phyloP scores from a whole-genome alignment of 2,888 invertebrate species.

The Holacanthella duospinosa region DNA sequence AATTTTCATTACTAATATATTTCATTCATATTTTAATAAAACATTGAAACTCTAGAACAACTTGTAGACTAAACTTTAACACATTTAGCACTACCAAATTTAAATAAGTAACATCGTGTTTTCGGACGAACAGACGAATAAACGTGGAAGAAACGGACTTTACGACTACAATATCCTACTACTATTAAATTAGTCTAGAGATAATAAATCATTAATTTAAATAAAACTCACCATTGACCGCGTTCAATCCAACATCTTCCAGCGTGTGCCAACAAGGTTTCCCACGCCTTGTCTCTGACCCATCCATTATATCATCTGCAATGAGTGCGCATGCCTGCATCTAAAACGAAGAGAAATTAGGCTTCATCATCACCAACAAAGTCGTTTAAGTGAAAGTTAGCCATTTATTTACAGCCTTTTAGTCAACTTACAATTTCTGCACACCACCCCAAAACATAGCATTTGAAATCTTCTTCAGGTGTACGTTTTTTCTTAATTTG shows the following conservation, averaged over 20 bases:
- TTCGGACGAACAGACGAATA: no score
- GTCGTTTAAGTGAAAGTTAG: no score
- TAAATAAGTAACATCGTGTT: no score
- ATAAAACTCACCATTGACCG: constrained; percentile 44
- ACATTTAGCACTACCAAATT: no score
- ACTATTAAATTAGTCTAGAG: no score
- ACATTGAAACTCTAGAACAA: no score
- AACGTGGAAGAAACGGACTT: no score
- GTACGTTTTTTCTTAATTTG: constrained; percentile 34
- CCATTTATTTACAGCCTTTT: no score
- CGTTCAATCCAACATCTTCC: constrained; percentile 33
- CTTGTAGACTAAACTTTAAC: no score
- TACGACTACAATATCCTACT: no score
- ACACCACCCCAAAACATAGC: constrained; percentile 43
- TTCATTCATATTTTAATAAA: no score
- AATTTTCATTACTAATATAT: background rate
- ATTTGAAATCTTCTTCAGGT: constrained; percentile 41
- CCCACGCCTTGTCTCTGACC: constrained; percentile 46
- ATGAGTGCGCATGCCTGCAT: constrained; percentile 49
- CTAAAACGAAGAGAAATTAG: constrained; percentile 40
- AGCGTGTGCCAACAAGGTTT: constrained; percentile 48
- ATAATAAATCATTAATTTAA: background rate
- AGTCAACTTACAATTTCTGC: constrained; percentile 22
- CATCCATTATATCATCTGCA: constrained; percentile 52
- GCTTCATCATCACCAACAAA: no score